Evolutionary conservation across 1,140 invertebrate genomes (phyloP).

Genomic region (Mercenaria mercenaria): DNA sequence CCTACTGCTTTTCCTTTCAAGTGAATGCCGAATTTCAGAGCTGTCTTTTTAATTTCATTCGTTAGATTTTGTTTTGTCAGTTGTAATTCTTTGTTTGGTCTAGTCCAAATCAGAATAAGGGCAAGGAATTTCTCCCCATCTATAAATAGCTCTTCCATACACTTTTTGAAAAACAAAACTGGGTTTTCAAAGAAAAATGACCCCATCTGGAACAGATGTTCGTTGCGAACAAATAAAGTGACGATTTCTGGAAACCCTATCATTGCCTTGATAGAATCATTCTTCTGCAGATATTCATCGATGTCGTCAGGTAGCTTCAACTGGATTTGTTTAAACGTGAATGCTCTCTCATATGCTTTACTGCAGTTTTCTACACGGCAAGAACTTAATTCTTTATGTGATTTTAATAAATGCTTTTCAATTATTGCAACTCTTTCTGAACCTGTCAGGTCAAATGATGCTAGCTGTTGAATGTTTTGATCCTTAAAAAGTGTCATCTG

Average conservation of each 20-base stretch:
- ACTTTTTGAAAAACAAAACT: constrained; percentile 12
- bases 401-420: background rate
- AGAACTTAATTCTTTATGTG: background rate
- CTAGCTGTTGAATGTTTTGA: background rate
- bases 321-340: background rate
- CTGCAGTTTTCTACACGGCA: background rate
- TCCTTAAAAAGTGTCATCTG: background rate
- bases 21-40: background rate
- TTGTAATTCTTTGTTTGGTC: background rate
- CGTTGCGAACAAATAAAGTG: background rate
- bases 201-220: background rate
- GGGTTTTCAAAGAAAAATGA: constrained; percentile 29
- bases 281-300: background rate
- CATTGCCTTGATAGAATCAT: background rate
- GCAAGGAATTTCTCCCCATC: constrained; percentile 2
- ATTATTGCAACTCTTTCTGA: constrained; percentile 18
- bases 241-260: constrained; percentile 41
- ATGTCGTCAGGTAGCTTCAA: background rate
- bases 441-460: constrained; percentile 21
- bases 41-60: background rate
- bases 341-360: background rate
- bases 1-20: no score
- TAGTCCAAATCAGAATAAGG: constrained; percentile 17
- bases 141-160: constrained; percentile 13
- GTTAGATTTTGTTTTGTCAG: background rate